Evolutionary conservation across 2,113 vertebrate species (phyloP).

Genomic region (Embiotoca jacksoni): DNA sequence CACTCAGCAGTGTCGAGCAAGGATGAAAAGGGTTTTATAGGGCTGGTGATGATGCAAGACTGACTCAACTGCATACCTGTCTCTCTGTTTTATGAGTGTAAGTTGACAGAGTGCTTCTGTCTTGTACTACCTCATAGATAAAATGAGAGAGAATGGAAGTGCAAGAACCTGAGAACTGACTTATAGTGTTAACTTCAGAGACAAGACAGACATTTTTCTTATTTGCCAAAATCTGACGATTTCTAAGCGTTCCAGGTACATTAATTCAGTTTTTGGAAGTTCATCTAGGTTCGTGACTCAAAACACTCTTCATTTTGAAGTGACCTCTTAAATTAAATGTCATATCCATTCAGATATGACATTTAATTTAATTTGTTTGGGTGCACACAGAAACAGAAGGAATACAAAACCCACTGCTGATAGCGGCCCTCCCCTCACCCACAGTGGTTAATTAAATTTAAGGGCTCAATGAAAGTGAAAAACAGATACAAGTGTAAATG

Average conservation of each 20-base stretch:
- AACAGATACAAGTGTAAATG: background rate
- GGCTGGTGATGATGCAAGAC: slow-evolving; percentile 2
- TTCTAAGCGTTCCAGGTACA: slow-evolving; percentile 2
- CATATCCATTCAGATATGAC: slow-evolving; percentile 13
- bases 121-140: background rate
- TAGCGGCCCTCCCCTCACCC: background rate
- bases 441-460: slow-evolving; percentile 21
- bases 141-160: background rate
- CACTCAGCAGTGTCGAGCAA: background rate
- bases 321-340: no score
- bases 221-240: background rate
- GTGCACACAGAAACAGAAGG: slow-evolving; percentile 38
- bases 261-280: slow-evolving; percentile 5
- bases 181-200: background rate
- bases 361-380: slow-evolving; percentile 31
- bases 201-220: background rate
- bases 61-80: slow-evolving; percentile 10
- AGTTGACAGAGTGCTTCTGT: background rate
- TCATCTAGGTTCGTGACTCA: background rate
- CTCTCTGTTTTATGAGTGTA: background rate
- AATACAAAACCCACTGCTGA: slow-evolving; percentile 21
- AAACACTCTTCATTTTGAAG: no score
- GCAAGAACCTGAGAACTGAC: background rate
- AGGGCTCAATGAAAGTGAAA: background rate
- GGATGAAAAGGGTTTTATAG: background rate